Conservation (phyloP, 2,113 vertebrate genomes). For the Crotalus viridis region DNA sequence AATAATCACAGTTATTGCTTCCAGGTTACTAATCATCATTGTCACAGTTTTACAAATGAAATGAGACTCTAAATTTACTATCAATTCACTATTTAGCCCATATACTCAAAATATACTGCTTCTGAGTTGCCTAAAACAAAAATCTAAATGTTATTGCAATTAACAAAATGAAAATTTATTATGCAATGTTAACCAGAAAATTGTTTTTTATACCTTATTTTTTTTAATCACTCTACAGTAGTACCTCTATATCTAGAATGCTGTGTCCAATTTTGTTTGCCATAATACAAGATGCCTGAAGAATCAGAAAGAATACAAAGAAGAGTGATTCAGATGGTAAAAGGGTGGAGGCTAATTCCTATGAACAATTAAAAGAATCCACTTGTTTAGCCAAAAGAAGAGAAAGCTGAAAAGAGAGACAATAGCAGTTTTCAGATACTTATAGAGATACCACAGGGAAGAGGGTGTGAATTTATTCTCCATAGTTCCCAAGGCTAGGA, state of each 20-base stretch:
- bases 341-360: neutral
- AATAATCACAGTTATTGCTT: neutral
- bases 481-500: neutral
- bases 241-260: slow-evolving; percentile 16
- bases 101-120: neutral
- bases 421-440: neutral
- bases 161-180: slow-evolving; percentile 46
- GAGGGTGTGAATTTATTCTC: neutral
- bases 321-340: neutral
- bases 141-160: slow-evolving; percentile 25
- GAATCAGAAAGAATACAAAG: neutral
- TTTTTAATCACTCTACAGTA: slow-evolving; percentile 44
- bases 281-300: neutral
- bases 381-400: neutral
- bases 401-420: neutral
- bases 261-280: neutral
- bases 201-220: slow-evolving; percentile 45
- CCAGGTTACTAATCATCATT: too few relatives aligned
- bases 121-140: slow-evolving; percentile 34
- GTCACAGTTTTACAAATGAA: neutral
- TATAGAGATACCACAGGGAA: neutral
- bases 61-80: neutral
- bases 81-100: slow-evolving; percentile 8
- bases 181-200: slow-evolving; percentile 51
- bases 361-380: neutral